Base-by-base conservation (phyloP, 2,888 invertebrate species). In the Schrankia costaestrigalis region DNA sequence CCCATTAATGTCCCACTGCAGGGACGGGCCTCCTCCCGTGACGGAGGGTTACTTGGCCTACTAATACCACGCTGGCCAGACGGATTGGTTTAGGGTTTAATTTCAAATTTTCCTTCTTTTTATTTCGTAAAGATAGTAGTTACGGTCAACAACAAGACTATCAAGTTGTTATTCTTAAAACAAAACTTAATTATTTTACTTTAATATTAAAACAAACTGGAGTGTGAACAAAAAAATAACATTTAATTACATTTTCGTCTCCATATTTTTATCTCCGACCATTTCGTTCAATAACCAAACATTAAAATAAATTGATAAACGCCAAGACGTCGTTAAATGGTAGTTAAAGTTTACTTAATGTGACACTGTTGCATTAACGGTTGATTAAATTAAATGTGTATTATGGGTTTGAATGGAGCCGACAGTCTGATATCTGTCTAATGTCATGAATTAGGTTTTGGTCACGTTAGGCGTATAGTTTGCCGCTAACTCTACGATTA, bases 311-410 rank as follows among this genome's bases (percentile, higher is more conserved):
- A 29, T 44, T 46, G 41, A 53, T 49, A 50, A 51, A 41, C 17
- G 31, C 8, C 10, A n/a, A 32, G 40, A 40, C 24, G 26, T 41
- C 40, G 45, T 55, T 44, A 55, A 57, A 37, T 12, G 1, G 26
- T 29, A 35, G 27, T 53, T 45, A 57, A 55, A 41, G 24, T 43
- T 13, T 26, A 25, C 23, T 45, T 48, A 31, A 55, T 48, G 45
- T 39, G 42, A 41, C 39, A 41, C 31, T 44, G 54, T 39, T 50
- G 44, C 47, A 46, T 54, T 37, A 47, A 44, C 41, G 31, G 33
- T 35, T 46, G 37, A 54, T 53, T 53, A 47, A 49, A 41, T 46
- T 28, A 42, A 39, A 26, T 13, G 39, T 39, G 43, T 37, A 43
- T 43, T 46, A 12, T 11, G 23, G 7, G 28, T 23, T 8, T 39